Base-by-base conservation (phyloP, 2,113 vertebrate species). In the Xiphophorus hellerii region DNA sequence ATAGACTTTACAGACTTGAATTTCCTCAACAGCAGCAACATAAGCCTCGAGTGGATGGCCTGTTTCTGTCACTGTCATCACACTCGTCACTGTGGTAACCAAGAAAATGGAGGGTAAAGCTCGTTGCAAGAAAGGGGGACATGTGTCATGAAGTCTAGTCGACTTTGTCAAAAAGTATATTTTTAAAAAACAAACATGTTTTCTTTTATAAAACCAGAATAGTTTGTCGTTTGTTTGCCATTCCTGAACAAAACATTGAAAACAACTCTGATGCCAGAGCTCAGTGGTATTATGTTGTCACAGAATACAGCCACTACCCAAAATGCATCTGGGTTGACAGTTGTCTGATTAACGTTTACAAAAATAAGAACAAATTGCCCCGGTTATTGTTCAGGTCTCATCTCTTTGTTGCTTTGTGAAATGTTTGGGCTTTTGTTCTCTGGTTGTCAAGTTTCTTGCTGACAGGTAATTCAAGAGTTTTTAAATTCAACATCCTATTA, bases 391-490 rank as follows among this genome's bases (percentile, higher is more conserved):
- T 81, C 4, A 7, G n/a, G 12, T 73, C 39, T 35, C 4, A 68
- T 69, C 78, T 66, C 71, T 82, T 65, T 54, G 58, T 58, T 33
- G 37, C 11, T 69, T 67, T 76, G 33, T 72, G 69, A 39, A 61
- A 69, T 80, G 64, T 77, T 77, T 2, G 39, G 76, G 15, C 73
- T 15, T 12, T 44, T 62, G 73, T 66, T 77, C 73, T 62, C 71
- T 74, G 68, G 71, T 33, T 25, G 68, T 54, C 58, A 30, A 42
- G 44, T 67, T 15, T 58, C 33, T 33, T 62, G 71, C 48, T 78
- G 76, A 72, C 82, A 82, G 73, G 71, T 69, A 74, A 84, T 67
- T 80, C 31, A 80, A 54, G 79, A 63, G 71, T 66, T 35, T 73
- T 74, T 72, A 37, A 62, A 78, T 86, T 66, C 51, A 79, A 61